Evolutionary conservation across 2,888 invertebrate species (phyloP), one percentile per base, ranked within the genome.

Genomic region (Perizoma affinitatum): DNA sequence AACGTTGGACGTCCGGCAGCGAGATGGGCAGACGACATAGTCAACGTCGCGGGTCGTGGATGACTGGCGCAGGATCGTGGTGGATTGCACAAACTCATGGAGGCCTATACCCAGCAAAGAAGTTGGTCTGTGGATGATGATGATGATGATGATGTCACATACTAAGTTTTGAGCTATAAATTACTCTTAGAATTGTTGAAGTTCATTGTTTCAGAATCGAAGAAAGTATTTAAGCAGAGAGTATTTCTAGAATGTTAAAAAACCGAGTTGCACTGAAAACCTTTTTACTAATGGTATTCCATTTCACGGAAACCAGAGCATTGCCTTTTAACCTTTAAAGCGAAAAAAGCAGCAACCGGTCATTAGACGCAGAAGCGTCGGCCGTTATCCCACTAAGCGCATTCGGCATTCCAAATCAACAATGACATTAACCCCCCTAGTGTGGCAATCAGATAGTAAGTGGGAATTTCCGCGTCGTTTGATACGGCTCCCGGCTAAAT

Each of bases 381-480:
- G 66, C 79, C 76, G 80, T 85, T 83, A 86, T 81, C 76, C 83
- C 71, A 78, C 78, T 82, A 85, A 87, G 85, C 85, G 85, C 86
- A 86, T 87, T 87, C 85, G 84, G 86, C 83, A 82, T 88, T 87
- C 83, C 84, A 84, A 87, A 89, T 88, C 88, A 88, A 87, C 89
- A 88, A 88, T 86, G 85, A 87, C 88, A 89, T 90, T 89, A 88
- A 84, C 86, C 87, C 86, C 84, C 86, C 87, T 88, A 90, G 88
- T 89, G 90, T 88, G 88, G 90, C 89, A 90, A 90, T 90, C 90
- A 90, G 84, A 79, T 86, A 87, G 84, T 90, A 89, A 90, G 89
- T 90, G 90, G 88, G 87, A 86, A 89, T 90, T 90, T 90, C 89
- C 90, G 90, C 89, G 82, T 87, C 90, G 90, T 90, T 90, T 87